A percentile compares a stretch with the other conserved stretches of the same genome.
Evolutionary conservation across 2,797 vertebrate genomes (phyloP).

Genomic region (Manis javanica): DNA sequence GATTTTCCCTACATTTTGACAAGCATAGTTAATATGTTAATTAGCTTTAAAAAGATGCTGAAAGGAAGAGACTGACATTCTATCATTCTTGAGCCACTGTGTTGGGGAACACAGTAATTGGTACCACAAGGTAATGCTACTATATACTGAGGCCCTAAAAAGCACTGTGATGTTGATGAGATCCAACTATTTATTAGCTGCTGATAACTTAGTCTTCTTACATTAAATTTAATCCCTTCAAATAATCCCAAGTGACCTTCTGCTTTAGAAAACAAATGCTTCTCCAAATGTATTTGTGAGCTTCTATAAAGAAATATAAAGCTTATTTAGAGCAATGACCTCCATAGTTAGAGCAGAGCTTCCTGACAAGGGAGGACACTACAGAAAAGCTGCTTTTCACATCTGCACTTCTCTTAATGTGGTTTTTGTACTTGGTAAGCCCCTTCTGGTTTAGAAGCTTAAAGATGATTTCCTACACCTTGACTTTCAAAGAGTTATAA

Average conservation of each 20-base stretch:
- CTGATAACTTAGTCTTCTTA: slow-evolving; percentile 71
- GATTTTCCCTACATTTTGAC: slow-evolving; percentile 70
- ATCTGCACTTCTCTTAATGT: slow-evolving; percentile 24
- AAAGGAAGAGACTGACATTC: slow-evolving; percentile 25
- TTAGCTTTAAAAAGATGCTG: slow-evolving; percentile 78
- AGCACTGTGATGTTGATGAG: slow-evolving; percentile 39
- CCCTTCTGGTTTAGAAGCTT: slow-evolving; percentile 61
- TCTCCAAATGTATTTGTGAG: slow-evolving; percentile 48
- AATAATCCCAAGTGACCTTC: slow-evolving; percentile 75
- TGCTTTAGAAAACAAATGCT: slow-evolving; percentile 76
- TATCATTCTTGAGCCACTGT: slow-evolving; percentile 42
- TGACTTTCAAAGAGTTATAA: slow-evolving; percentile 80
- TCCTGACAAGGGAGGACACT: slow-evolving; percentile 11
- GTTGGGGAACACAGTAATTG: not conserved
- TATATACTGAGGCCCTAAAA: slow-evolving; percentile 29
- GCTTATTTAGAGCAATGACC: slow-evolving; percentile 56
- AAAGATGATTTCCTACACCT: slow-evolving; percentile 71
- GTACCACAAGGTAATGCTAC: not conserved
- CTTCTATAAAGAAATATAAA: slow-evolving; percentile 53
- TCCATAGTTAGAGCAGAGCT: slow-evolving; percentile 9
- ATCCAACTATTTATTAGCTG: slow-evolving; percentile 67
- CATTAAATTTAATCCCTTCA: slow-evolving; percentile 77
- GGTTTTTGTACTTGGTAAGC: slow-evolving; percentile 60
- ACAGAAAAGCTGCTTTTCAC: not conserved
- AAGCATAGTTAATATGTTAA: slow-evolving; percentile 77